phyloP scores from a whole-genome alignment of 2,888 invertebrate genomes.

The Ceratothoa steindachneri region DNA sequence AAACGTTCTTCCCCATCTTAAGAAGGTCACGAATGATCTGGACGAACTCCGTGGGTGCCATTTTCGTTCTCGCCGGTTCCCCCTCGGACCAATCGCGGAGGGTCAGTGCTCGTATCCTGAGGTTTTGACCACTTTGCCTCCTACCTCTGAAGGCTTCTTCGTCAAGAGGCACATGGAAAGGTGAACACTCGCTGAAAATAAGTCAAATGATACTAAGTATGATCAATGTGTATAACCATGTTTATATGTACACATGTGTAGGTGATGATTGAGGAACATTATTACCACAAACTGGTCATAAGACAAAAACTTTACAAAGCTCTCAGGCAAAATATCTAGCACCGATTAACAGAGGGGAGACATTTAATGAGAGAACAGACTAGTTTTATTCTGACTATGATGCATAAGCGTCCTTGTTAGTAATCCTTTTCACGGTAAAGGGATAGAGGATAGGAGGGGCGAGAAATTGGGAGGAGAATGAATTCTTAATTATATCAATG shows the following conservation, averaged over 20 bases:
- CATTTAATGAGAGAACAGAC: too few species aligned
- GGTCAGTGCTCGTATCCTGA: not conserved
- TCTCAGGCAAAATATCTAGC: too few species aligned
- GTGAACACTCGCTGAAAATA: conserved; percentile 15
- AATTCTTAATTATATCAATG: too few species aligned
- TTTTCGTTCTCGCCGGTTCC: not conserved
- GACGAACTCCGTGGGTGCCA: conserved; percentile 64
- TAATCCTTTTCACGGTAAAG: too few species aligned
- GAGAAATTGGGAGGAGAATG: too few species aligned
- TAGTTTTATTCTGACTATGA: too few species aligned
- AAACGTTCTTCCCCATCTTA: conserved; percentile 89
- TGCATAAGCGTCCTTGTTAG: too few species aligned
- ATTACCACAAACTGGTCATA: too few species aligned
- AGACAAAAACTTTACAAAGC: too few species aligned
- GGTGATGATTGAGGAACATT: too few species aligned
- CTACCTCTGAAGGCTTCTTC: not conserved
- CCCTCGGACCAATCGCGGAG: not conserved
- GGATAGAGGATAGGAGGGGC: too few species aligned
- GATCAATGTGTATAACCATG: not conserved
- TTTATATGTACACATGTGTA: not conserved
- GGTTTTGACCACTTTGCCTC: not conserved
- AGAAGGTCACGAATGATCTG: conserved; percentile 80
- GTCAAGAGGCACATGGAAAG: not conserved
- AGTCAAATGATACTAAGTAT: not conserved
- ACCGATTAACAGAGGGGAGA: too few species aligned